Conservation (phyloP, 2,797 vertebrate genomes). For the Eupleurogrammus muticus region DNA sequence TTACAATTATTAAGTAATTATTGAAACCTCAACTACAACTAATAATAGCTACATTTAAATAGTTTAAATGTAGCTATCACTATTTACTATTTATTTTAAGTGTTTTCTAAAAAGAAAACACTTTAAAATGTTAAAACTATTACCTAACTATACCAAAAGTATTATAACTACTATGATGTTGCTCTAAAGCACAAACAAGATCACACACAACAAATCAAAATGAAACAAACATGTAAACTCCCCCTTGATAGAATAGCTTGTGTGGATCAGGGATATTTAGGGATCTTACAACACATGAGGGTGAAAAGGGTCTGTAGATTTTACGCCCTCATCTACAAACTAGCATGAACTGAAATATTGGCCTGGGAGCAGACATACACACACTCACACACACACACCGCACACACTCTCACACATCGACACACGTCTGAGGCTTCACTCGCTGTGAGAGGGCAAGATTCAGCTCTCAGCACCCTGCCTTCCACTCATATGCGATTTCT, state of each 20-base stretch:
- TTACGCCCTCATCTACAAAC: conserved; percentile 68
- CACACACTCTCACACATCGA: conserved; percentile 1
- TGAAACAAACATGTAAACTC: conserved; percentile 33
- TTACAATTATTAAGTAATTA: too few species aligned
- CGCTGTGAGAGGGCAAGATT: conserved; percentile 40
- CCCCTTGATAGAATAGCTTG: conserved; percentile 44
- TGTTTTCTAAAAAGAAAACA: too few species aligned
- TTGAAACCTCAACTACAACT: too few species aligned
- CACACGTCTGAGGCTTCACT: conserved; percentile 28
- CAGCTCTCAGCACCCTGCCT: conserved; percentile 70
- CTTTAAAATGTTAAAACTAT: too few species aligned
- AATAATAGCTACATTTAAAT: too few species aligned
- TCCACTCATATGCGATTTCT: conserved; percentile 31
- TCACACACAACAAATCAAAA: conserved; percentile 22
- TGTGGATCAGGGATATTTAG: conserved; percentile 77
- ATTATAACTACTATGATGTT: background rate
- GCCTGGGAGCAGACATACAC: conserved; percentile 8
- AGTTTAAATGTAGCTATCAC: too few species aligned
- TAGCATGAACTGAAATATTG: conserved; percentile 54
- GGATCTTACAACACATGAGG: conserved; percentile 76
- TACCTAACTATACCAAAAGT: too few species aligned
- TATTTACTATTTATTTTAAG: too few species aligned
- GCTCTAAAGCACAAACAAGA: conserved; percentile 14
- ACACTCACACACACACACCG: background rate
- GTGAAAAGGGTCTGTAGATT: conserved; percentile 74